Percentiles rank a stretch among this genome's conserved stretches.
phyloP scores from a whole-genome alignment of 2,797 vertebrate genomes.

The Petrocephalus schoutedeni region DNA sequence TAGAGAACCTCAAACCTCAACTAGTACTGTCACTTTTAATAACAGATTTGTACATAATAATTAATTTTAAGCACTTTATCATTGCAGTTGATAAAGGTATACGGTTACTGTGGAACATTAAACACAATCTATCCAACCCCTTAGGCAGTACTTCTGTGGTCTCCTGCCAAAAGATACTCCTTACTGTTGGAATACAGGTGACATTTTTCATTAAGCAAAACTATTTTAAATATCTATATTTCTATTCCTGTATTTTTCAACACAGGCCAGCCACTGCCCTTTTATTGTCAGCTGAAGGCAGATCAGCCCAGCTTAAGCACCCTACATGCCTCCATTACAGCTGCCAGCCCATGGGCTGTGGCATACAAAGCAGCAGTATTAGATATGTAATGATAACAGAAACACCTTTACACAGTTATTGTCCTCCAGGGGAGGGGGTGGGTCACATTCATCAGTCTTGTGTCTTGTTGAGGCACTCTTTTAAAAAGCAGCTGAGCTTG shows the following conservation, averaged over 20 bases:
- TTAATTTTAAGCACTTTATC: neutral
- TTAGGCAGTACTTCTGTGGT: neutral
- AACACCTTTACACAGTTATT: conserved; percentile 46
- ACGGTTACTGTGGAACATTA: neutral
- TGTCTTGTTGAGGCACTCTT: conserved; percentile 37
- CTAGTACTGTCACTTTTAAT: neutral
- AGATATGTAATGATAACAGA: conserved; percentile 56
- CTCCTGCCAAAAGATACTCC: neutral
- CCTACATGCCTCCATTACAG: neutral
- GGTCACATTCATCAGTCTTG: conserved; percentile 52
- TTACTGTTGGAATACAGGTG: conserved; percentile 45
- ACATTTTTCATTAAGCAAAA: conserved; percentile 60
- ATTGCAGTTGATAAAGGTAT: conserved; percentile 8
- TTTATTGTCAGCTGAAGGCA: conserved; percentile 53
- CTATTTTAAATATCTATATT: conserved; percentile 51
- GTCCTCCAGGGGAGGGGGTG: conserved; percentile 43
- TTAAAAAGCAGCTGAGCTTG: conserved; percentile 47
- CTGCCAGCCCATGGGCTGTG: conserved; percentile 26
- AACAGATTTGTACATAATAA: neutral
- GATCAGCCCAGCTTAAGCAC: neutral
- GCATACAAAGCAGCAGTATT: conserved; percentile 50
- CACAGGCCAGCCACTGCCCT: neutral
- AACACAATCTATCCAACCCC: neutral
- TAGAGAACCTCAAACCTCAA: neutral
- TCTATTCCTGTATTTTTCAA: conserved; percentile 53